phyloP scores from a whole-genome alignment of 2,113 vertebrate genomes.

The Xiphophorus hellerii region DNA sequence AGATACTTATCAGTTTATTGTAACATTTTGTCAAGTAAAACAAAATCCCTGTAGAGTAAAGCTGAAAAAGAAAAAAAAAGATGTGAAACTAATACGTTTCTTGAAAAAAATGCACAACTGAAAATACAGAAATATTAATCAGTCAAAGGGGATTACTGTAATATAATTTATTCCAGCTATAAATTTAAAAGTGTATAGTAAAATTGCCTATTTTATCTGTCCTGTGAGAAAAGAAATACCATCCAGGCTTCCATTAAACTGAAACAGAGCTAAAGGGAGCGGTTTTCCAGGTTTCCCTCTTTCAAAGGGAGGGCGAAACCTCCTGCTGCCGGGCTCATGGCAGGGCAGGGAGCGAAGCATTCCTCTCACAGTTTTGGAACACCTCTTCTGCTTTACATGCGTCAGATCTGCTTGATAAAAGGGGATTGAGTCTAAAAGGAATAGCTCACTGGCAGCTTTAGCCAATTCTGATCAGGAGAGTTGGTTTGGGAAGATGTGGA shows the following conservation, averaged over 20 bases:
- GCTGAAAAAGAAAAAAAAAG: not conserved
- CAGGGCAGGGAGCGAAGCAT: conserved; percentile 85
- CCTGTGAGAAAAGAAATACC: not conserved
- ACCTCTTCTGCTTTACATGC: conserved; percentile 81
- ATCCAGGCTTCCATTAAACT: conserved; percentile 1
- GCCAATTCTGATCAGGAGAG: conserved; percentile 9
- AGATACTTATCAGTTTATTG: not conserved
- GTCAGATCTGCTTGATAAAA: conserved; percentile 81
- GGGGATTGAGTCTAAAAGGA: conserved; percentile 35
- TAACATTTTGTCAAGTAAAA: not conserved
- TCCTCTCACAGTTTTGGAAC: conserved; percentile 88
- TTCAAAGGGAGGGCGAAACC: conserved; percentile 10
- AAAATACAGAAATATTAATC: too few relatives aligned
- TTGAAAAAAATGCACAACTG: too few relatives aligned
- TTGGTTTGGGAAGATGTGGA: conserved; percentile 64
- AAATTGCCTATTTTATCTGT: not conserved
- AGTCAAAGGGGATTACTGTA: too few relatives aligned
- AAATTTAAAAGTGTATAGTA: not conserved
- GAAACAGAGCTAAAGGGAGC: conserved; percentile 42
- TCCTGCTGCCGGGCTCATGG: conserved; percentile 64
- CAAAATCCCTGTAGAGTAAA: not conserved
- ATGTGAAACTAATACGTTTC: not conserved
- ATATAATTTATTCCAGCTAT: too few relatives aligned
- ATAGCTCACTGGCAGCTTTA: conserved; percentile 32
- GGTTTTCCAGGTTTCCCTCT: conserved; percentile 15